Conservation (phyloP, 2,888 invertebrate genomes). For the Plagiodera versicolora region DNA sequence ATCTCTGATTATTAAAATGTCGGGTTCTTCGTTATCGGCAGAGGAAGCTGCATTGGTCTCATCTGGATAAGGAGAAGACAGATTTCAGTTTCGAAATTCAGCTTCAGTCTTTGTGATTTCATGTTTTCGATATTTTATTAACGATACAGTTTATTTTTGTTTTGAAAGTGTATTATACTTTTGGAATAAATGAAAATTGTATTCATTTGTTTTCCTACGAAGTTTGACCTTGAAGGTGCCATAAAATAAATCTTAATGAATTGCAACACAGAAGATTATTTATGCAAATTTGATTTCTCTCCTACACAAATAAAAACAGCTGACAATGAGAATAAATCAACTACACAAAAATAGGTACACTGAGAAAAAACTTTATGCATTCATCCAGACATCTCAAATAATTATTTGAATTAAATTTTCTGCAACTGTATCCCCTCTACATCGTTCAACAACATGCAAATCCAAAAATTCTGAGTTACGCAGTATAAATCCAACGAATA, state of each 20-base stretch:
- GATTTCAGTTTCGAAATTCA: too few relatives aligned
- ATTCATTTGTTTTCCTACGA: constrained; percentile 7
- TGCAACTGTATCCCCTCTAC: too few relatives aligned
- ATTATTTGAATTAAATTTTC: too few relatives aligned
- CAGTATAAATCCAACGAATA: too few relatives aligned
- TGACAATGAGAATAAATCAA: not conserved
- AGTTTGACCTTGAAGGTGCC: constrained; percentile 9
- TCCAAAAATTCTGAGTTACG: too few relatives aligned
- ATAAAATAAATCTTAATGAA: not conserved
- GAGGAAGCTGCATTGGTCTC: constrained; percentile 34
- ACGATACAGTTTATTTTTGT: too few relatives aligned
- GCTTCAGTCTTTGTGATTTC: not conserved
- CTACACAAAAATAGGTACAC: not conserved
- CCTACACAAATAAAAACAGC: not conserved
- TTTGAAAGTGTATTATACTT: too few relatives aligned
- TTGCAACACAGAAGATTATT: not conserved
- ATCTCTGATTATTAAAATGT: constrained; percentile 68
- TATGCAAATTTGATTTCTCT: not conserved
- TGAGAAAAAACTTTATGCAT: too few relatives aligned
- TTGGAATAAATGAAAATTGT: not conserved
- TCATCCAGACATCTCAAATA: too few relatives aligned
- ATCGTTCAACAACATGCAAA: too few relatives aligned
- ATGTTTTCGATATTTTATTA: not conserved
- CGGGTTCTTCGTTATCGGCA: constrained; percentile 38
- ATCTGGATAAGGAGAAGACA: constrained; percentile 22